Base-by-base conservation (phyloP, 2,113 vertebrate genomes). In the Bostrychus sinensis region DNA sequence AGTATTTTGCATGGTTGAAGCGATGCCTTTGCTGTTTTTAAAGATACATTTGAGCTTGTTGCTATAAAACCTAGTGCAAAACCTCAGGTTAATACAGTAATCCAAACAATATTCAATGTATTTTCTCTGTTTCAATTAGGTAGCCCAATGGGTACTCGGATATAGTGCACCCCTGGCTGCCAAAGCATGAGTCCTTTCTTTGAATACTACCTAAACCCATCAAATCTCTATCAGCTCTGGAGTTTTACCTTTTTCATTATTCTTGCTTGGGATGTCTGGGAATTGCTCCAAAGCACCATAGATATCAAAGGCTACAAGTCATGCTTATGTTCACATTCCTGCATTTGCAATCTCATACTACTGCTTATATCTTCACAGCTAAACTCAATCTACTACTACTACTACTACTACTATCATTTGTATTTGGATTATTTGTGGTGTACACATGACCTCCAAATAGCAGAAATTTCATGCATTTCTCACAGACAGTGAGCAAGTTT, bases 381-480 rank as follows among this genome's bases (percentile, higher is more conserved):
- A 1, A 42, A 43, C 30, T 17, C 17, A 20, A 32, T 17, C 28
- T 32, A 22, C 46, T 26, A 16, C 7, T 16, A 26, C 16, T 23
- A 25, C 20, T 23, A 2, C 25, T 20, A 36, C 25, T 30, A 10
- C 25, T n/a, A 17, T 30, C 7, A 50, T n/a, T n/a, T n/a, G 22
- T 54, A n/a, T 42, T 34, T 60, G 32, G 5, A 6, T 58, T 42
- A 30, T 42, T 17, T 34, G 30, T 19, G 9, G 28, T 9, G 51
- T 30, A 5, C 17, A 19, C 32, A 22, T 36, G 32, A 55, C 28
- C 28, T 55, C 10, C 11, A 60, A 11, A 38, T 56, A 23, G 17
- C 12, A 32, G 1, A 9, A 53, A 55, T 75, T 23, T 34, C 41
- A 51, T 22, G 17, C 28, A 53, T 66, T 62, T 37, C 68, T 60